Base-by-base conservation (phyloP, 1,140 invertebrate species). In the fruit fly (Drosophila melanogaster) region DNA sequence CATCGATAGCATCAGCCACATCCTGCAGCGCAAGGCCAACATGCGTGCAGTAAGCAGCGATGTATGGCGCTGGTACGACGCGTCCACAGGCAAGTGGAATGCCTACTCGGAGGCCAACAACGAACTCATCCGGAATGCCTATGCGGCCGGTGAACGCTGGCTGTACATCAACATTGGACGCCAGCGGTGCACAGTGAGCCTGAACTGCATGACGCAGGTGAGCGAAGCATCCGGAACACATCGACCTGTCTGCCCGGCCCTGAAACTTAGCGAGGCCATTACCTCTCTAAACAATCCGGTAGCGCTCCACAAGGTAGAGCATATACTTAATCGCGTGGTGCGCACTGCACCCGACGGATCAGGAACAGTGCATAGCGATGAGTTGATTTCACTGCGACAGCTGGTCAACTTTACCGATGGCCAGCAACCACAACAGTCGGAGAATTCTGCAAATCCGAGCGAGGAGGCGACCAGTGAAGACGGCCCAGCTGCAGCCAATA, bases 11-110 rank as follows among this genome's bases (percentile, higher is more conserved):
- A 95, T 97, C 10, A 94, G 96, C 17, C 93, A 95, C 50, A 94
- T 95, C 4, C 95, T 96, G 0, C 94, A 95, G 61, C 93, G 96
- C 37, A 96, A 96, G 89, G 93, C 94, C 26, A 93, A 94, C 5
- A 95, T 97, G 93, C 94, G 96, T 60, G 94, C 94, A 70, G 95
- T 96, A 71, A 94, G 93, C 24, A 93, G 93, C 44, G 94, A 95
- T 43, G 91, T 94, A 2, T 98, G 97, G 97, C 96, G 97, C 81
- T 98, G 96, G 96, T 97, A 97, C 92, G 97, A 98, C 90, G 93
- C 97, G 24, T 94, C 95, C 14, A 95, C 95, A 11, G 96, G 96
- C 7, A 95, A 96, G 83, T 98, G 97, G 97, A 96, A 95, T 50
- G 93, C 94, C 26, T 98, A 98, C 81, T 95, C 95, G 2, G 91